Conservation (phyloP, 1,140 invertebrate species). For the Parasteatoda tepidariorum region DNA sequence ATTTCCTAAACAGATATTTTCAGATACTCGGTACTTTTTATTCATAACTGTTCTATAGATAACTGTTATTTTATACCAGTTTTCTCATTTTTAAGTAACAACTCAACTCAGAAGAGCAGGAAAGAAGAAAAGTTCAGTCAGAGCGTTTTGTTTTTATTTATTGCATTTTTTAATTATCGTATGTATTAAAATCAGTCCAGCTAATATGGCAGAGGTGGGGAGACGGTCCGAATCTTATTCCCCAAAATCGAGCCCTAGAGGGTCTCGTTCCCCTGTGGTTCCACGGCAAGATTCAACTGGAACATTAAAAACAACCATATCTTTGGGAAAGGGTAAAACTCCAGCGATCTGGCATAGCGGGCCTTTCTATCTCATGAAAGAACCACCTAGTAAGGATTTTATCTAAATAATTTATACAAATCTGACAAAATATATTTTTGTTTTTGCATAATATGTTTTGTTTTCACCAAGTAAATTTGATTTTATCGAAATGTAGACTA, state of each 20-base stretch:
- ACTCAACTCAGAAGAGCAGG: neutral
- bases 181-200: neutral
- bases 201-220: conserved; percentile 36
- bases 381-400: conserved; percentile 82
- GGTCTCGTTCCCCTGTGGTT: conserved; percentile 80
- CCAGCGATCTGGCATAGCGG: conserved; percentile 88
- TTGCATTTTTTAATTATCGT: neutral
- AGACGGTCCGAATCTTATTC: conserved; percentile 92
- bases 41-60: no score
- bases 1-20: no score
- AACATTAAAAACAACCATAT: conserved; percentile 97
- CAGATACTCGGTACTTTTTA: no score
- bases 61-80: no score
- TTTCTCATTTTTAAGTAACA: neutral
- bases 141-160: neutral
- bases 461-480: neutral
- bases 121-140: no score
- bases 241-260: conserved; percentile 93
- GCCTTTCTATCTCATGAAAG: conserved; percentile 98
- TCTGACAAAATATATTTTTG: neutral
- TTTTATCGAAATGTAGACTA: no score
- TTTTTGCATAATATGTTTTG: neutral
- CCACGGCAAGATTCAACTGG: conserved; percentile 89
- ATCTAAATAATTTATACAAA: neutral
- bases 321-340: conserved; percentile 84